Evolutionary conservation across 30 jellyfish, hydroid and myxozoan species (phyloP).

Genomic region (Aurelia coerulea): DNA sequence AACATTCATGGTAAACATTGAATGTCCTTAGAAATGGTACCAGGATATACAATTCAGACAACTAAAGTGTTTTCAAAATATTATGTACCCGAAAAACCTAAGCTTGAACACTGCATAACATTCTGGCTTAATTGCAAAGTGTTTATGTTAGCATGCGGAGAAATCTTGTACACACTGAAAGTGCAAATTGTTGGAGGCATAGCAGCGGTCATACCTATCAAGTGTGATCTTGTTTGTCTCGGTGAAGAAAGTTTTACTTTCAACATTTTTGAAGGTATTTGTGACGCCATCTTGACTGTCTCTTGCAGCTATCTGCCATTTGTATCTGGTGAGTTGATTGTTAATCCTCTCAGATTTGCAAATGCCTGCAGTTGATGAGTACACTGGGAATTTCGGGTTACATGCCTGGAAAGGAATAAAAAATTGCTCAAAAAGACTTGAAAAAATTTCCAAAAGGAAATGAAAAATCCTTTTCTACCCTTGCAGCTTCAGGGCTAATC

Average conservation of each 20-base stretch:
- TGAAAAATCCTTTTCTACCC: too few species aligned
- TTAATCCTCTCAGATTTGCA: conserved; percentile 83
- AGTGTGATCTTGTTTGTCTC: conserved; percentile 77
- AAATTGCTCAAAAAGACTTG: neutral
- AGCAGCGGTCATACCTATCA: conserved; percentile 70
- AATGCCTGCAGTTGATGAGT: conserved; percentile 80
- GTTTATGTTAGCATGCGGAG: too few species aligned
- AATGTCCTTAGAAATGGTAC: too few species aligned
- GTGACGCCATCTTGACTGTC: conserved; percentile 83
- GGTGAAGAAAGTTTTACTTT: conserved; percentile 72
- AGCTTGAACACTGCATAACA: too few species aligned
- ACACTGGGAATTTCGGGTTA: conserved; percentile 82
- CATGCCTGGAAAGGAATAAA: conserved; percentile 72
- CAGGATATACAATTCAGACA: too few species aligned
- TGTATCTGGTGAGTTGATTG: conserved; percentile 79
- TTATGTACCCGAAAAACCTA: too few species aligned
- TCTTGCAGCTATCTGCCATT: conserved; percentile 92
- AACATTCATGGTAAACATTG: too few species aligned
- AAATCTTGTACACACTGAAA: too few species aligned
- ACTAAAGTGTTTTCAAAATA: too few species aligned
- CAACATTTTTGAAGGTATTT: conserved; percentile 68
- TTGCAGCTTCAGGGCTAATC: too few species aligned
- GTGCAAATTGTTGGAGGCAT: too few species aligned
- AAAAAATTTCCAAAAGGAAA: neutral
- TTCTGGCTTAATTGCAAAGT: too few species aligned